A percentile compares a stretch with the other conserved stretches of the same genome.
Conservation (phyloP, 2,888 invertebrate genomes). For the Nesidiocoris tenuis region DNA sequence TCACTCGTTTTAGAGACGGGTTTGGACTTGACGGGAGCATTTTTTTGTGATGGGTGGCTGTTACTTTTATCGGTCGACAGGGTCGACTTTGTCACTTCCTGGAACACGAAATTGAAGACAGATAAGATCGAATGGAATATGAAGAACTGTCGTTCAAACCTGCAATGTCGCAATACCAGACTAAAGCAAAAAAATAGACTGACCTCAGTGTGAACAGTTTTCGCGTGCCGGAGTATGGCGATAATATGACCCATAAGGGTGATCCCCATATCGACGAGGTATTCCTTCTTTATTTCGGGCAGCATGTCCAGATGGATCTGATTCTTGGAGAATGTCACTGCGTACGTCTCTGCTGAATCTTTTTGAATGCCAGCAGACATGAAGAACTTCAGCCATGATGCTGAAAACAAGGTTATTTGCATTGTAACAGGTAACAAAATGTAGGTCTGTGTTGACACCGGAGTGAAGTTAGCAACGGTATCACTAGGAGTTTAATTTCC, state of each 20-base stretch:
- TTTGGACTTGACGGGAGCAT: conserved; percentile 6
- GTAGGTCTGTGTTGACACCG: no score
- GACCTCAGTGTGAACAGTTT: conserved; percentile 59
- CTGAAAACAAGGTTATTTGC: conserved; percentile 57
- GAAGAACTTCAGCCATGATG: conserved; percentile 84
- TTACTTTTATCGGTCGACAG: conserved; percentile 19
- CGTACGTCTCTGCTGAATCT: conserved; percentile 77
- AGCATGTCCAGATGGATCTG: conserved; percentile 84
- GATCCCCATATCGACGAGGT: conserved; percentile 85
- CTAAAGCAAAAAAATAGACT: conserved; percentile 22
- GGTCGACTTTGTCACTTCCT: conserved; percentile 35
- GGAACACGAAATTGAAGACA: neutral
- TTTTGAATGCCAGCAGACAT: conserved; percentile 79
- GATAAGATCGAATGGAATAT: no score
- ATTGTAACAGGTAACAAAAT: conserved; percentile 40
- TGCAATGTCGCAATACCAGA: no score
- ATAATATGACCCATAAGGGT: conserved; percentile 66
- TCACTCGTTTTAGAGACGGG: conserved; percentile 35
- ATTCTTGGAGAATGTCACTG: conserved; percentile 81
- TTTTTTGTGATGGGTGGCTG: neutral
- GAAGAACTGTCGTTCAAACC: no score
- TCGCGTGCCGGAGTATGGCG: conserved; percentile 65
- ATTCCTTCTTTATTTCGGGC: conserved; percentile 81
- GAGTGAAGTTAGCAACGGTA: no score
- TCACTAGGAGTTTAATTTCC: no score